Evolutionary conservation across 2,113 vertebrate species (phyloP), one percentile per base, ranked within the genome.

Genomic region (Rhea pennata): DNA sequence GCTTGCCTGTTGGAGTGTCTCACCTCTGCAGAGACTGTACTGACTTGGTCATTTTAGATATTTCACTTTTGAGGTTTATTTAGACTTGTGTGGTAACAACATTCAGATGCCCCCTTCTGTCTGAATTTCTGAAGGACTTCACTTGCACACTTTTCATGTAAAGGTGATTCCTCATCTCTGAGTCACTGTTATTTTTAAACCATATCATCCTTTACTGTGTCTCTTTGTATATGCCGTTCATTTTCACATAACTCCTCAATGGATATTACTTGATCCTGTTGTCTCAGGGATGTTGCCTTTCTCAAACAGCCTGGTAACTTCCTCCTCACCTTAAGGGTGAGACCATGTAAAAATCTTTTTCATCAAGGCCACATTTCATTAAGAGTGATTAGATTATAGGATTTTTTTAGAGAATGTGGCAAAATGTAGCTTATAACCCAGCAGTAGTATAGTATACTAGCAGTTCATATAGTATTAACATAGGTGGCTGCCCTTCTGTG

Each of bases 381-480:
- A 31, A 39, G 67, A 73, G 40, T 48, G 42, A 11, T 48, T 12
- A 6, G n/a, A 14, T 78, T n/a, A 61, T 24, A 72, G 33, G 59
- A 79, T 42, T 92, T 67, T 44, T 84, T 22, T 33, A 46, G 13
- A 59, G 36, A 59, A 42, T 24, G 26, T 56, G 64, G 33, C 72
- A 73, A 84, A 80, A 67, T n/a, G 19, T 40, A 66, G 17, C 58
- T 27, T 58, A 62, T 48, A 58, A 46, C 10, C 10, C 42, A 19
- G 46, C 8, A 36, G 23, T 69, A 51, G 31, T n/a, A n/a, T n/a
- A n/a, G n/a, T n/a, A n/a, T n/a, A n/a, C n/a, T n/a, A n/a, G 23
- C 0, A 51, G 61, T 1, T 5, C 27, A 2, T 15, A 16, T 56
- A 46, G 11, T 23, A 0, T 8, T 10, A 69, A 44, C 39, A 66